Evolutionary conservation across 2,797 vertebrate species (phyloP).

Genomic region (Protosalanx chinensis): DNA sequence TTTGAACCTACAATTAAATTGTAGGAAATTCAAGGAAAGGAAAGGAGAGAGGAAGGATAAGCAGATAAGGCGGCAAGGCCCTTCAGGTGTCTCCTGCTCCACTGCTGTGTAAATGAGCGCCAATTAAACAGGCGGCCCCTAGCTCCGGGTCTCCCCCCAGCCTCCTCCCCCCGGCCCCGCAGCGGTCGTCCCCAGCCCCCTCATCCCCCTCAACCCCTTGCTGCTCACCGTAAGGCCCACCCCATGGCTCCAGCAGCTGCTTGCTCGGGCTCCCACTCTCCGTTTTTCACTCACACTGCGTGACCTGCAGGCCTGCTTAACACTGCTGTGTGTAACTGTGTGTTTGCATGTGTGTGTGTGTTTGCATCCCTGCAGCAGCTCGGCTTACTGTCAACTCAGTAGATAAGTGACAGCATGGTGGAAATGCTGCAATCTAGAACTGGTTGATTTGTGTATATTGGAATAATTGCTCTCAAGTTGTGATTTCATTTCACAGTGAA

Average conservation of each 20-base stretch:
- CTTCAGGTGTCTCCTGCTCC: slow-evolving; percentile 73
- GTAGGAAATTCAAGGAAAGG: background rate
- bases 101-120: slow-evolving; percentile 78
- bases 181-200: slow-evolving; percentile 41
- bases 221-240: slow-evolving; percentile 67
- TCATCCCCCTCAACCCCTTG: slow-evolving; percentile 59
- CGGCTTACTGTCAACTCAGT: slow-evolving; percentile 63
- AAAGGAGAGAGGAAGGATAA: slow-evolving; percentile 36
- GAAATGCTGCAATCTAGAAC: slow-evolving; percentile 51
- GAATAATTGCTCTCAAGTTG: slow-evolving; percentile 59
- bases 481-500: slow-evolving; percentile 38
- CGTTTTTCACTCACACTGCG: slow-evolving; percentile 69
- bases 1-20: too few relatives aligned
- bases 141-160: slow-evolving; percentile 63
- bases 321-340: slow-evolving; percentile 18
- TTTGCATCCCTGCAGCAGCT: slow-evolving; percentile 63
- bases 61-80: slow-evolving; percentile 71
- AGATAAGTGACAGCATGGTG: slow-evolving; percentile 65
- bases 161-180: slow-evolving; percentile 27
- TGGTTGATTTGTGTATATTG: slow-evolving; percentile 65
- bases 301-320: slow-evolving; percentile 72
- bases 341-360: slow-evolving; percentile 3
- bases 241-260: slow-evolving; percentile 73
- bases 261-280: slow-evolving; percentile 62
- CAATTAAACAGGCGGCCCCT: slow-evolving; percentile 76